Evolutionary conservation across 64 coral and sea anemone species (phyloP).

Genomic region (Stylophora pistillata): DNA sequence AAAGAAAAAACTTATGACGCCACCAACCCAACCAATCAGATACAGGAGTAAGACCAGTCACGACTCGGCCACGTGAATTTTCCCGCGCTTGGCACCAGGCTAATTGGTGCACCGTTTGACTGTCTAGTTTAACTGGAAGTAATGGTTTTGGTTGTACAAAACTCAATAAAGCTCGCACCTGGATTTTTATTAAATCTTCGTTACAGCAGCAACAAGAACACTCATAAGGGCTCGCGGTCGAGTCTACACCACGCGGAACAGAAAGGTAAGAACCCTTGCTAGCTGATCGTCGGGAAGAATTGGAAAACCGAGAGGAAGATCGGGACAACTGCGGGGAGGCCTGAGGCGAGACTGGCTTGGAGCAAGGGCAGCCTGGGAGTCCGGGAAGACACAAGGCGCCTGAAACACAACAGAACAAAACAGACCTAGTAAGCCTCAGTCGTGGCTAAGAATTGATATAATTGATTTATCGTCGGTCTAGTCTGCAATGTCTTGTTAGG

Average conservation of each 20-base stretch:
- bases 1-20: too few relatives aligned
- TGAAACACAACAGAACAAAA: not conserved
- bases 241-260: not conserved
- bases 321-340: constrained; percentile 42
- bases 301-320: constrained; percentile 13
- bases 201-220: constrained; percentile 64
- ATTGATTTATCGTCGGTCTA: too few relatives aligned
- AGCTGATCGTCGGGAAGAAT: constrained; percentile 12
- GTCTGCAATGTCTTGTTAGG: too few relatives aligned
- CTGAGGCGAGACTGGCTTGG: constrained; percentile 29
- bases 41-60: too few relatives aligned
- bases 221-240: not conserved
- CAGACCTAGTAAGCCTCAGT: too few relatives aligned
- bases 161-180: not conserved
- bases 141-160: not conserved
- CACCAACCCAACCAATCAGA: too few relatives aligned
- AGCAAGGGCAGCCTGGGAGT: constrained; percentile 35
- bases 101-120: too few relatives aligned
- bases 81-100: too few relatives aligned
- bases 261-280: not conserved
- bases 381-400: not conserved
- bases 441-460: too few relatives aligned
- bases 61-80: too few relatives aligned
- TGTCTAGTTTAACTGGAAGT: too few relatives aligned
- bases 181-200: constrained; percentile 59